Percentiles rank a stretch among this genome's conserved stretches.
Conservation (phyloP, 2,797 vertebrate genomes). For the Hydrocynus forskahlii region DNA sequence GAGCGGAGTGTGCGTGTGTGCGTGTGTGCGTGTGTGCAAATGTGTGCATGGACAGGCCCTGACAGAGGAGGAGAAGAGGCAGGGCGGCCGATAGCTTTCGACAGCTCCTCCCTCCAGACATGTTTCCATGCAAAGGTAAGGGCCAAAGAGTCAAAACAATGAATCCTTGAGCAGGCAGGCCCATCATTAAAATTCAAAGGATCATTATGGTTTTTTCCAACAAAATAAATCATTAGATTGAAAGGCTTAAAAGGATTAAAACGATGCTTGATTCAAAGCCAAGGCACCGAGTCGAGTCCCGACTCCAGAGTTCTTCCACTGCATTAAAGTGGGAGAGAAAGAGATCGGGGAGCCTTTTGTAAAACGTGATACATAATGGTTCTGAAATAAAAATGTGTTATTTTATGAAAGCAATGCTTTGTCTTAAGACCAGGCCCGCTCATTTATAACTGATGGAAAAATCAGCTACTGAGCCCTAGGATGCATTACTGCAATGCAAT, state of each 20-base stretch:
- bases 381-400: conserved; percentile 16
- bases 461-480: background rate
- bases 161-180: conserved; percentile 86
- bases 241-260: conserved; percentile 91
- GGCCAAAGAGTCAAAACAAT: conserved; percentile 92
- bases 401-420: conserved; percentile 22
- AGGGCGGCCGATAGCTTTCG: conserved; percentile 80
- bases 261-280: conserved; percentile 86
- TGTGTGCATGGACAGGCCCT: conserved; percentile 78
- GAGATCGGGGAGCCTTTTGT: conserved; percentile 3
- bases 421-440: background rate
- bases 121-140: conserved; percentile 86
- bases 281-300: conserved; percentile 79
- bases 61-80: conserved; percentile 82
- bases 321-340: conserved; percentile 36
- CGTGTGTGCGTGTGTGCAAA: conserved; percentile 72
- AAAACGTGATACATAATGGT: conserved; percentile 16
- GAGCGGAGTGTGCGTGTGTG: conserved; percentile 71
- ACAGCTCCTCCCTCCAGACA: conserved; percentile 88
- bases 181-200: conserved; percentile 91
- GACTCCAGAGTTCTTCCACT: conserved; percentile 72
- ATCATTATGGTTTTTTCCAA: conserved; percentile 84
- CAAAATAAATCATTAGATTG: conserved; percentile 92
- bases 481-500: background rate
- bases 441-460: conserved; percentile 1